A percentile compares a stretch with the other conserved stretches of the same genome.
phyloP scores from a whole-genome alignment of 2,797 vertebrate genomes.

The Urocyon cinereoargenteus region DNA sequence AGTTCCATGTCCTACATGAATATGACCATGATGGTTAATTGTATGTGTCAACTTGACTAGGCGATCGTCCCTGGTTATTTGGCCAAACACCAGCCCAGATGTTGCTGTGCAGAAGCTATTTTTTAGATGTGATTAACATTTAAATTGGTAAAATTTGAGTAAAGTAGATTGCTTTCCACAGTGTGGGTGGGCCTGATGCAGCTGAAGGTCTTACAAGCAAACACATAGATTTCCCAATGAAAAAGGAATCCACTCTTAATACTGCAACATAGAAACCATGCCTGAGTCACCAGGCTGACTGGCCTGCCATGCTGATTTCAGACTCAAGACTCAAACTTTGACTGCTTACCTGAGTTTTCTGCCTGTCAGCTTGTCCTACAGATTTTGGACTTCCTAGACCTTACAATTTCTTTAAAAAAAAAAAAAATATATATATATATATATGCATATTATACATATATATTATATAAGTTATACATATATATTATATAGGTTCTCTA shows the following conservation, averaged over 20 bases:
- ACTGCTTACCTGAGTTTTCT: neutral
- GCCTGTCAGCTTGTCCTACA: neutral
- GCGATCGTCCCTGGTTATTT: too few relatives aligned
- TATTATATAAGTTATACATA: neutral
- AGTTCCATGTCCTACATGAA: neutral
- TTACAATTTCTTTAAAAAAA: neutral
- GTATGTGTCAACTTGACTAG: neutral
- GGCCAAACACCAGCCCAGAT: neutral
- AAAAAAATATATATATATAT: neutral
- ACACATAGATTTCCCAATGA: neutral
- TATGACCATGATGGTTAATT: neutral
- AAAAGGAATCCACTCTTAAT: neutral
- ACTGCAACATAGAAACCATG: neutral
- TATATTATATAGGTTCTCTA: neutral
- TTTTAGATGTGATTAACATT: neutral
- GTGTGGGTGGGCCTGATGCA: neutral
- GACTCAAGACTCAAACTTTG: neutral
- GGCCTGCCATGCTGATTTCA: neutral
- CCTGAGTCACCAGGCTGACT: neutral
- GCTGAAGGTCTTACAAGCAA: neutral
- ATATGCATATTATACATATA: neutral
- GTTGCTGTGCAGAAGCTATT: neutral
- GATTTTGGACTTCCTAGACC: neutral
- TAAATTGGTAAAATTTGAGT: neutral
- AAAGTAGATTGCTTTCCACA: neutral